phyloP scores from a whole-genome alignment of 2,888 invertebrate genomes.

The Psylliodes chrysocephalus region DNA sequence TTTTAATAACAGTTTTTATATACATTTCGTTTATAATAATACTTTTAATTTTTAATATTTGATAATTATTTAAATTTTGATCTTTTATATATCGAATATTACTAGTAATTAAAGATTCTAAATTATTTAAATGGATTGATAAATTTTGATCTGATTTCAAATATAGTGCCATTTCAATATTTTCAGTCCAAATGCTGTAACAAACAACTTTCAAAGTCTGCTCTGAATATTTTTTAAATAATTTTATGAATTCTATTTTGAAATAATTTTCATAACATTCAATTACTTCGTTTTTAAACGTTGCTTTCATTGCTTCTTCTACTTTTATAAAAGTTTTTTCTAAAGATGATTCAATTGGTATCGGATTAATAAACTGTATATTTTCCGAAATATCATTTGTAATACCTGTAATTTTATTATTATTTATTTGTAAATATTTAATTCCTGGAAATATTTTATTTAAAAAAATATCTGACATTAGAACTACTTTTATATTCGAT shows the following conservation, averaged over 20 bases:
- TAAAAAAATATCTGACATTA: constrained; percentile 82
- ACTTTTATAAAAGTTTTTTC: constrained; percentile 84
- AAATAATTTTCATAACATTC: constrained; percentile 46
- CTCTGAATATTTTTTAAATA: constrained; percentile 43
- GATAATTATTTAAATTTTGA: constrained; percentile 47
- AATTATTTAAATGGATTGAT: constrained; percentile 41
- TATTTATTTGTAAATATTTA: constrained; percentile 73
- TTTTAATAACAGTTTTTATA: constrained; percentile 78
- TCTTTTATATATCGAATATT: constrained; percentile 53
- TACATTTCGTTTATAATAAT: constrained; percentile 57
- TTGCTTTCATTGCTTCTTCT: constrained; percentile 79
- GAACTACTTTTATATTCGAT: constrained; percentile 78
- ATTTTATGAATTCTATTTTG: constrained; percentile 30
- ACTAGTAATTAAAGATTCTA: constrained; percentile 38
- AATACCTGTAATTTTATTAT: constrained; percentile 77
- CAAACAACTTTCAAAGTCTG: constrained; percentile 46
- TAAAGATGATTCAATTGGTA: constrained; percentile 59
- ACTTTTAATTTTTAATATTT: constrained; percentile 62
- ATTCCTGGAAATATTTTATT: constrained; percentile 88
- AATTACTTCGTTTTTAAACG: constrained; percentile 40
- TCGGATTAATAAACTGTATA: constrained; percentile 70
- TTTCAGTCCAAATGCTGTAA: constrained; percentile 47
- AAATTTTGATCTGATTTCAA: constrained; percentile 45
- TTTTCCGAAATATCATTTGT: constrained; percentile 78
- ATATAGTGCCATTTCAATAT: constrained; percentile 65